Base-by-base conservation (phyloP, 2,797 vertebrate genomes). In the Acanthurus leucopareius region DNA sequence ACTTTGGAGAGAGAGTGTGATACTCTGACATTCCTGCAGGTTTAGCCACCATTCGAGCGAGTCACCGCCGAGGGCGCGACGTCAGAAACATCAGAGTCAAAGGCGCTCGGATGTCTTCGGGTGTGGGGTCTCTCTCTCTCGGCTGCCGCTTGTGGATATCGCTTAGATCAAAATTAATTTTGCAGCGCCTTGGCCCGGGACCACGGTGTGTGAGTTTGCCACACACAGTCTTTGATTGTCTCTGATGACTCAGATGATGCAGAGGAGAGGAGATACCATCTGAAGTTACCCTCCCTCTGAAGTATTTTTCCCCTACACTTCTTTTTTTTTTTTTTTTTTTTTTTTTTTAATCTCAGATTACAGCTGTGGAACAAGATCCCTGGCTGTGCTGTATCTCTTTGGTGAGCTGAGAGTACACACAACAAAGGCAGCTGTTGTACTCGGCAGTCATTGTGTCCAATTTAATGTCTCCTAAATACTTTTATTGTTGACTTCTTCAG, bases 401-500 rank as follows among this genome's bases (percentile, higher is more conserved):
- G 66, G 53, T 59, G 76, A 69, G 68, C 75, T 45, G 67, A 53
- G 83, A 42, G 60, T 38, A 64, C 84, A 90, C 82, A 89, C 89
- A 91, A 94, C 93, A 95, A 93, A 94, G 91, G 80, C 80, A 48
- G 86, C 88, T 90, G 86, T 94, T 94, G 92, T 94, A 73, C 85
- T 58, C 49, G 60, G 32, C 82, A 68, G 77, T 78, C 82, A 90
- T 86, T 86, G 82, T 91, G 86, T 75, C 78, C 69, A 70, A 88
- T 92, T 92, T 90, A 83, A 91, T 87, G 85, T 93, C 88, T 83
- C 73, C 86, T 92, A 92, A 94, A 92, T 92, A 91, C 89, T 91
- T 92, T 92, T 89, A 93, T 92, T 94, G 93, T 93, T 94, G 88
- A 93, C 87, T 90, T 90, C 89, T 91, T 89, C 87, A 92, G 92